phyloP scores from a whole-genome alignment of 1,140 invertebrate species.

The Drosophila grimshawi region DNA sequence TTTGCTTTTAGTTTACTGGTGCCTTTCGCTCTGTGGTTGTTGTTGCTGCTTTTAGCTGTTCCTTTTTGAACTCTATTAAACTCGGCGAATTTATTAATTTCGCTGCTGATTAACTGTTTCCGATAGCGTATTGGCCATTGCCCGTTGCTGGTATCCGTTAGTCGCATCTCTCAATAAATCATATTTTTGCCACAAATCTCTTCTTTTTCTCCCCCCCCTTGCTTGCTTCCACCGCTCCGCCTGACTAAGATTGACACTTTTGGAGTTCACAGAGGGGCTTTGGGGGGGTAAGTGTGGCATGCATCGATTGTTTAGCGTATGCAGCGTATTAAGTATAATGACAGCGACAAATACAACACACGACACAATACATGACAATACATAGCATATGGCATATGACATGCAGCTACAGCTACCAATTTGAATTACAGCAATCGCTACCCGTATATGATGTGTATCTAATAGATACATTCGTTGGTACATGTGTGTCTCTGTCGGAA shows the following conservation, averaged over 20 bases:
- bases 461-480: slow-evolving; percentile 11
- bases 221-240: background rate
- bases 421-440: background rate
- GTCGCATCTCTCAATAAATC: slow-evolving; percentile 73
- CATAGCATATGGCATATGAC: slow-evolving; percentile 5
- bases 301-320: slow-evolving; percentile 22
- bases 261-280: background rate
- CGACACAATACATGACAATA: slow-evolving; percentile 22
- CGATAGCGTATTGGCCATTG: slow-evolving; percentile 72
- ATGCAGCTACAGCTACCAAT: slow-evolving; percentile 20
- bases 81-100: slow-evolving; percentile 82
- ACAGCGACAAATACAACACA: slow-evolving; percentile 58
- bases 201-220: slow-evolving; percentile 43
- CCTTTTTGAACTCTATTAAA: slow-evolving; percentile 80
- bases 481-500: slow-evolving; percentile 29
- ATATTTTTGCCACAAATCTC: slow-evolving; percentile 46
- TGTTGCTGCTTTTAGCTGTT: slow-evolving; percentile 44
- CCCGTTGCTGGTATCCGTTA: slow-evolving; percentile 64
- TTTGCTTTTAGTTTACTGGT: background rate
- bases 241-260: slow-evolving; percentile 45
- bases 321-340: slow-evolving; percentile 52
- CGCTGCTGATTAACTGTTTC: slow-evolving; percentile 81
- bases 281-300: background rate
- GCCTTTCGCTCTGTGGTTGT: slow-evolving; percentile 43
- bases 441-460: slow-evolving; percentile 1